Percentiles rank a stretch among this genome's conserved stretches.
Conservation (phyloP, 2,797 vertebrate species). For the Pipistrellus kuhlii region DNA sequence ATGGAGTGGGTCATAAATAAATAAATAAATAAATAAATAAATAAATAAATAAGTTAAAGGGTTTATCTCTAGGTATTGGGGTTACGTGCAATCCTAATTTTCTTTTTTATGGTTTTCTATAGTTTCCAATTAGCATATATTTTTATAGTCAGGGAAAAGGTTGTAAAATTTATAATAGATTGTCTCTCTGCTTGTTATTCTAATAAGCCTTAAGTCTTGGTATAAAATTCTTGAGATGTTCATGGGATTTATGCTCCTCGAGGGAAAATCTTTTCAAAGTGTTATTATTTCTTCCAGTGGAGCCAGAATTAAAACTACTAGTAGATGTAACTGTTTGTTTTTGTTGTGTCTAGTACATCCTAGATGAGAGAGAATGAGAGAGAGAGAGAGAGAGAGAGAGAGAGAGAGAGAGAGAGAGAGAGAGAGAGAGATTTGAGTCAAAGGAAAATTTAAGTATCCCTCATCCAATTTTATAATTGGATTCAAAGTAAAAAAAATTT, state of each 20-base stretch:
- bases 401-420: background rate
- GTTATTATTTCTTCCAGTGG: constrained; percentile 54
- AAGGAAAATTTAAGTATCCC: constrained; percentile 26
- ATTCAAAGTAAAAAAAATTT: constrained; percentile 17
- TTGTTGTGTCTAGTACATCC: constrained; percentile 19
- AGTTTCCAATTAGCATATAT: constrained; percentile 31
- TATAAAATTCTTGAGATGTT: constrained; percentile 64
- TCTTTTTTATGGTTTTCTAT: background rate
- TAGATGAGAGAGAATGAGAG: background rate
- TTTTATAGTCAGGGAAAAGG: constrained; percentile 30
- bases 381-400: background rate
- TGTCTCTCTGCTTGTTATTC: background rate
- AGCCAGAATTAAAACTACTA: constrained; percentile 22
- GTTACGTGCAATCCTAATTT: constrained; percentile 32
- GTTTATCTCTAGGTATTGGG: background rate
- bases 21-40: constrained; percentile 29
- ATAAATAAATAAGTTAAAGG: constrained; percentile 29
- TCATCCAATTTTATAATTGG: background rate
- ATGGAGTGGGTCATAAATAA: constrained; percentile 17
- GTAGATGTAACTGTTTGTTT: constrained; percentile 45
- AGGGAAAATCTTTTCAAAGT: constrained; percentile 50
- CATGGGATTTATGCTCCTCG: constrained; percentile 54
- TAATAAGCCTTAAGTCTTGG: background rate
- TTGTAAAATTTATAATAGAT: constrained; percentile 52
- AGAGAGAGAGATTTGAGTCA: background rate